phyloP scores from a whole-genome alignment of 2,113 vertebrate genomes.

The Phocoena phocoena region DNA sequence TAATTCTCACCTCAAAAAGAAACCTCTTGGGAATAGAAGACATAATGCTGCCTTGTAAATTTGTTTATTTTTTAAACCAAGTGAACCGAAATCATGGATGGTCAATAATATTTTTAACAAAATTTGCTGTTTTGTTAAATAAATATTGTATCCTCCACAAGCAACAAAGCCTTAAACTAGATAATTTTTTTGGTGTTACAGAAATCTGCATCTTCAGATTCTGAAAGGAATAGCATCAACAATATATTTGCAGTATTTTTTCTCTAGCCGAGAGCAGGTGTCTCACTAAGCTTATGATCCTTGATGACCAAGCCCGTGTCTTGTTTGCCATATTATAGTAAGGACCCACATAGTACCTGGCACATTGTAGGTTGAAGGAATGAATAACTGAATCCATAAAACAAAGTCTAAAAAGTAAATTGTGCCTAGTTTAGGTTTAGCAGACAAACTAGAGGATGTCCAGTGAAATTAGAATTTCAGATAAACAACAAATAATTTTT shows the following conservation, averaged over 20 bases:
- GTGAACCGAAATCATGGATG: neutral
- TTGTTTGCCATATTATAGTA: neutral
- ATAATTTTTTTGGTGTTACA: neutral
- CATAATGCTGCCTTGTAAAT: neutral
- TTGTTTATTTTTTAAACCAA: neutral
- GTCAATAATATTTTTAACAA: neutral
- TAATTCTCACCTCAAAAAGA: neutral
- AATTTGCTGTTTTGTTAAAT: neutral
- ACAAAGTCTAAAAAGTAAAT: neutral
- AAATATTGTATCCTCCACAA: neutral
- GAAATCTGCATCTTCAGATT: neutral
- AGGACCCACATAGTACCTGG: neutral
- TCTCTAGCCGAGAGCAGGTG: neutral
- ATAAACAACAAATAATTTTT: neutral
- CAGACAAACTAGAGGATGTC: neutral
- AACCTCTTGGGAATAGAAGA: neutral
- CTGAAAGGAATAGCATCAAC: neutral
- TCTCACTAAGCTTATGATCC: neutral
- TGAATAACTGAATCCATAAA: neutral
- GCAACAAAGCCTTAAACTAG: neutral
- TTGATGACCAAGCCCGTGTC: neutral
- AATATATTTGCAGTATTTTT: neutral
- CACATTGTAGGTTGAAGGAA: neutral
- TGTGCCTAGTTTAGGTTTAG: neutral
- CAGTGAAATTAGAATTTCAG: neutral